Evolutionary conservation across 2,888 invertebrate genomes (phyloP), one percentile per base, ranked within the genome.

Genomic region (Cabera pusaria): DNA sequence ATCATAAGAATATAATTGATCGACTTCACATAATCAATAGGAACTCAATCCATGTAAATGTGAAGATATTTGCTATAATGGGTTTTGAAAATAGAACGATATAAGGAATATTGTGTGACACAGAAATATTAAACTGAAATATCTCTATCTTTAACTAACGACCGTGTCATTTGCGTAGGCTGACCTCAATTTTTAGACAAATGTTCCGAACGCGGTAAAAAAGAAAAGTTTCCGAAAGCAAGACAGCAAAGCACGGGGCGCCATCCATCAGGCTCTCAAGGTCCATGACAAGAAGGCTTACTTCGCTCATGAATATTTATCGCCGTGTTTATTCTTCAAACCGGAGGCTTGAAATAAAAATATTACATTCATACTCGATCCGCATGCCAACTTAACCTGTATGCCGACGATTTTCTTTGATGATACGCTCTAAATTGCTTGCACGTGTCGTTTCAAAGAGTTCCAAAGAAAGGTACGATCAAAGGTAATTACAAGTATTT

Each of bases 231-330:
- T 22, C 14, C 6, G 18, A 55, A 68, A 62, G 59, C 64, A 61
- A 63, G 65, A 57, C 63, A 52, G 60, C 52, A 60, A 60, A 64
- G 67, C 67, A 67, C 67, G 65, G 62, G 65, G 57, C 58, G 59
- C 78, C 72, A 86, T 86, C 83, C 77, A 83, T 85, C 86, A 86
- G 69, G 69, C 70, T 75, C 72, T 70, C 73, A 67, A 69, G 78
- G 73, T 67, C 77, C 78, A 77, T 76, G 80, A 84, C 83, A 82
- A 80, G 78, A 75, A 77, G 81, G 80, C 80, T 81, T 81, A 79
- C 75, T 72, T 65, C 59, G 54, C 68, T 82, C 70, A 84, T 86
- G 82, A 81, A 84, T 84, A 85, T 85, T 83, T 80, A 84, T 77
- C 65, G 56, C 64, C 49, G 59, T 74, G 74, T 75, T 76, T 80